Percentiles rank a stretch among this genome's conserved stretches.
phyloP scores from a whole-genome alignment of 2,797 vertebrate species.

The Anas bahamensis region DNA sequence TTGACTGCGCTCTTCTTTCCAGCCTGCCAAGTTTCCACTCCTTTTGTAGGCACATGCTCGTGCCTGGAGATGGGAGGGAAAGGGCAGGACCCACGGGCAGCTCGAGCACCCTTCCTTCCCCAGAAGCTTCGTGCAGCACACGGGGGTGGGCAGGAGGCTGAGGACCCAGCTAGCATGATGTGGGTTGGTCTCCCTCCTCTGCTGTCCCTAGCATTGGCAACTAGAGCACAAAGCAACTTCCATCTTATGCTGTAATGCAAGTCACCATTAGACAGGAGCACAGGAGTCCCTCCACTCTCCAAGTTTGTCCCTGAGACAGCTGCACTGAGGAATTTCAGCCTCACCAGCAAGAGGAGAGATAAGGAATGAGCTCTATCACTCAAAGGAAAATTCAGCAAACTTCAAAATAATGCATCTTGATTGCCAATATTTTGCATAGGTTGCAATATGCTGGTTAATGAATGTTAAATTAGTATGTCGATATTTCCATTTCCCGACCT shows the following conservation, averaged over 20 bases:
- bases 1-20: background rate
- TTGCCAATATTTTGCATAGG: background rate
- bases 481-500: background rate
- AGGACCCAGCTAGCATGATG: background rate
- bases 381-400: conserved; percentile 27
- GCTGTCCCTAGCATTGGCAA: background rate
- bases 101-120: conserved; percentile 23
- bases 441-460: conserved; percentile 13
- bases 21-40: conserved; percentile 69
- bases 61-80: conserved; percentile 23
- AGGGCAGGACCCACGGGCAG: background rate
- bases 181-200: background rate
- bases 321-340: background rate
- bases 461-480: conserved; percentile 19
- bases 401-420: background rate
- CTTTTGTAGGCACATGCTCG: conserved; percentile 47
- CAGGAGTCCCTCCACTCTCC: background rate
- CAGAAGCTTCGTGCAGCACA: background rate
- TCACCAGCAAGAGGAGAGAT: background rate
- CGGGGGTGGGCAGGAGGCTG: accelerated
- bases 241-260: background rate
- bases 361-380: background rate
- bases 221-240: background rate
- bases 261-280: background rate
- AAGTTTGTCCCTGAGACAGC: background rate